Percentiles rank a stretch among this genome's conserved stretches.
These are phyloP conservation scores for Anarhynchus alexandrinus DNA, from an alignment of 2,113 vertebrate genomes.

Conservation along the genomic window DNA sequence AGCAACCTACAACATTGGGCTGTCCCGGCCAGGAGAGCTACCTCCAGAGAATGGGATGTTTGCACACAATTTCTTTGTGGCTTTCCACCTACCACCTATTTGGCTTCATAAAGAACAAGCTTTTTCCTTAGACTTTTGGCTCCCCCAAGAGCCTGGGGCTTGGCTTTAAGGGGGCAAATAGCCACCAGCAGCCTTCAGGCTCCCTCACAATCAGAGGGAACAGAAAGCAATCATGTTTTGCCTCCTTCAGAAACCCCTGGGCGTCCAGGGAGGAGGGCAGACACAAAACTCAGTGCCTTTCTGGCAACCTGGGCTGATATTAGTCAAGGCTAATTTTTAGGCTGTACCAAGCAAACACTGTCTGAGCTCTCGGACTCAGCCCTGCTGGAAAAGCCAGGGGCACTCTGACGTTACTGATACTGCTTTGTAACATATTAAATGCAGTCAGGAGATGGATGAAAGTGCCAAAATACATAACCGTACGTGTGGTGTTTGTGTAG, in stretches of 20 bases:
- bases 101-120: neutral
- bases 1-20: rapidly evolving
- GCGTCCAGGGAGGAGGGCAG: neutral
- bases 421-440: neutral
- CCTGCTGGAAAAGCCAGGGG: neutral
- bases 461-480: neutral
- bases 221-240: neutral
- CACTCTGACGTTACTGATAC: neutral
- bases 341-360: neutral
- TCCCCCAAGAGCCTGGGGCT: neutral
- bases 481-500: rapidly evolving
- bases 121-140: neutral
- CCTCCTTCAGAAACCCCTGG: neutral
- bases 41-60: neutral
- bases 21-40: neutral
- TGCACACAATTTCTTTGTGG: neutral
- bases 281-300: neutral
- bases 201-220: neutral
- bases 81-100: neutral
- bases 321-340: neutral
- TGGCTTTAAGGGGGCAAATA: neutral
- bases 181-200: neutral
- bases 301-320: neutral
- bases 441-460: neutral
- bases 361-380: neutral